Conservation (phyloP, 2,888 invertebrate species). For the Drosophila nr. medialis region DNA sequence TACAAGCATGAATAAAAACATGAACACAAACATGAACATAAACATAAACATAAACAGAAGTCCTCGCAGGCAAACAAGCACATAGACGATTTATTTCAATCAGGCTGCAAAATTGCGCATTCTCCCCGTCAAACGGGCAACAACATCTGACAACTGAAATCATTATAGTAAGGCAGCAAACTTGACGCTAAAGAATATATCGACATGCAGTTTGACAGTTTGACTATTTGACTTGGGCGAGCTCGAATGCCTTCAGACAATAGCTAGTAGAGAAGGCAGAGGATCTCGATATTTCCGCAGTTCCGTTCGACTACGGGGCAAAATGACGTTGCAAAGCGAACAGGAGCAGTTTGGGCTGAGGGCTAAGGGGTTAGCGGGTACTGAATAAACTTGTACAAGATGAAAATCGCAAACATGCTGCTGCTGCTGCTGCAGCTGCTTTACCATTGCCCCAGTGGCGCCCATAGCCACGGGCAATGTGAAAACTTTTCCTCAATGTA, state of each 20-base stretch:
- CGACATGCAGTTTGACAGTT: conserved; percentile 74
- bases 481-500: conserved; percentile 65
- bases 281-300: conserved; percentile 22
- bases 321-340: conserved; percentile 58
- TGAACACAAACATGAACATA: background rate
- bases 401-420: conserved; percentile 72
- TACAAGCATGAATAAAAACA: background rate
- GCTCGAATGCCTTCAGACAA: conserved; percentile 55
- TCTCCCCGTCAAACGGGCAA: conserved; percentile 57
- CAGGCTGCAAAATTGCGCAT: conserved; percentile 67
- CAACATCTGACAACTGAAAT: conserved; percentile 67
- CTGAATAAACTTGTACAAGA: conserved; percentile 75
- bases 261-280: conserved; percentile 13
- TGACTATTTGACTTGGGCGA: conserved; percentile 77
- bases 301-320: conserved; percentile 23
- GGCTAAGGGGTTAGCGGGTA: conserved; percentile 15
- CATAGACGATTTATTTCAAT: conserved; percentile 69
- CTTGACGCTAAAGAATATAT: conserved; percentile 73
- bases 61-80: conserved; percentile 19
- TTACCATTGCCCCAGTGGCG: conserved; percentile 23
- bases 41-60: conserved; percentile 18
- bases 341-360: conserved; percentile 31
- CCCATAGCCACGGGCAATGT: conserved; percentile 49
- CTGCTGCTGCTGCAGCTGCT: conserved; percentile 26
- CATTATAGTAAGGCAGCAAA: conserved; percentile 64